phyloP scores from a whole-genome alignment of 2,888 invertebrate species.

The Nemapogon koenigi region DNA sequence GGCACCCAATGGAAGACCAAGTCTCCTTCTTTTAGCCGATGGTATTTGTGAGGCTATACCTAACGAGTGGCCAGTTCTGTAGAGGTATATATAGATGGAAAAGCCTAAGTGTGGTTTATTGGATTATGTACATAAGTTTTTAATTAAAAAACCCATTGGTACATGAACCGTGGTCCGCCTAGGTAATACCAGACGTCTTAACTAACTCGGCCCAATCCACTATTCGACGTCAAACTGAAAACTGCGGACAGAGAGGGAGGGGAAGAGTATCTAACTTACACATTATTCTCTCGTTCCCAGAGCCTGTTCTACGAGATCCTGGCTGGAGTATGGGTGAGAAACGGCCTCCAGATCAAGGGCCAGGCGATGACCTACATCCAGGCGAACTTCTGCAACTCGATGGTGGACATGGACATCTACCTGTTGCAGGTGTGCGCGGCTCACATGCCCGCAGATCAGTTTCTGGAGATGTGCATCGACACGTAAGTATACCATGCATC shows the following conservation, averaged over 20 bases:
- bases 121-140: too few relatives aligned
- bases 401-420: slow-evolving; percentile 97
- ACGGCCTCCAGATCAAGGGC: slow-evolving; percentile 97
- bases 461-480: slow-evolving; percentile 86
- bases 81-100: too few relatives aligned
- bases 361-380: slow-evolving; percentile 99
- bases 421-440: slow-evolving; percentile 93
- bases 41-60: too few relatives aligned
- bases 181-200: too few relatives aligned
- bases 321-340: slow-evolving; percentile 94
- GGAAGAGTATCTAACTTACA: slow-evolving; percentile 10
- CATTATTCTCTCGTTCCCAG: slow-evolving; percentile 52
- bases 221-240: background rate
- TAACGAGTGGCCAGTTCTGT: too few relatives aligned
- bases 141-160: too few relatives aligned
- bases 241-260: slow-evolving; percentile 6
- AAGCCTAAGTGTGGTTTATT: too few relatives aligned
- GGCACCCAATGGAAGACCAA: too few relatives aligned
- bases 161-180: too few relatives aligned
- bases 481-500: slow-evolving; percentile 62
- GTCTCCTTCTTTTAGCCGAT: too few relatives aligned
- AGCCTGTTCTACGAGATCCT: slow-evolving; percentile 95
- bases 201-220: too few relatives aligned
- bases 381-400: slow-evolving; percentile 97
- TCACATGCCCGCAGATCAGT: slow-evolving; percentile 84